phyloP scores from a whole-genome alignment of 2,113 vertebrate species.

The Rhinoptilus africanus region DNA sequence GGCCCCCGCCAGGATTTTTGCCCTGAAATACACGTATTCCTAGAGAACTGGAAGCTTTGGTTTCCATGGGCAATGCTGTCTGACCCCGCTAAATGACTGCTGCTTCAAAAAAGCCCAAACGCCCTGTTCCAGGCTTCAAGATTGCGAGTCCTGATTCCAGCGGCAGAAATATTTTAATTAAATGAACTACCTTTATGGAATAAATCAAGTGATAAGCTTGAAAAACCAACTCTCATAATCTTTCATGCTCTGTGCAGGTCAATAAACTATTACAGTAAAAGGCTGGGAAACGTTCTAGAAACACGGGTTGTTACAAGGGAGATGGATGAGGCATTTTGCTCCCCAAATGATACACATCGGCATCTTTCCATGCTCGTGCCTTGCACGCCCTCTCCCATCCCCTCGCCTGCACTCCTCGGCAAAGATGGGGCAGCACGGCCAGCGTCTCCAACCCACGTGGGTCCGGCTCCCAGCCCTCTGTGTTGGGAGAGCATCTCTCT shows the following conservation, averaged over 20 bases:
- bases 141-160: background rate
- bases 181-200: conserved; percentile 36
- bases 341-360: background rate
- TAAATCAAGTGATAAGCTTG: conserved; percentile 46
- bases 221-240: conserved; percentile 45
- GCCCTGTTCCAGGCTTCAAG: background rate
- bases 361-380: background rate
- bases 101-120: background rate
- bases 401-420: background rate
- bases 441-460: background rate
- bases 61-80: background rate
- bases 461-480: background rate
- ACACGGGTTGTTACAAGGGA: background rate
- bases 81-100: background rate
- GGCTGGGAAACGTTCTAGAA: conserved; percentile 31
- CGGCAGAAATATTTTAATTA: conserved; percentile 45
- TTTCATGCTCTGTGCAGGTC: background rate
- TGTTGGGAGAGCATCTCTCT: background rate
- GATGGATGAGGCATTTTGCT: background rate
- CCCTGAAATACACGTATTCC: background rate
- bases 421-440: background rate
- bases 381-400: background rate
- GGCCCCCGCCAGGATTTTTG: background rate
- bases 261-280: conserved; percentile 45
- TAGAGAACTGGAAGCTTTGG: background rate